Evolutionary conservation across 1,140 invertebrate genomes (phyloP), one percentile per base, ranked within the genome.

Genomic region (Epicauta chinensis): DNA sequence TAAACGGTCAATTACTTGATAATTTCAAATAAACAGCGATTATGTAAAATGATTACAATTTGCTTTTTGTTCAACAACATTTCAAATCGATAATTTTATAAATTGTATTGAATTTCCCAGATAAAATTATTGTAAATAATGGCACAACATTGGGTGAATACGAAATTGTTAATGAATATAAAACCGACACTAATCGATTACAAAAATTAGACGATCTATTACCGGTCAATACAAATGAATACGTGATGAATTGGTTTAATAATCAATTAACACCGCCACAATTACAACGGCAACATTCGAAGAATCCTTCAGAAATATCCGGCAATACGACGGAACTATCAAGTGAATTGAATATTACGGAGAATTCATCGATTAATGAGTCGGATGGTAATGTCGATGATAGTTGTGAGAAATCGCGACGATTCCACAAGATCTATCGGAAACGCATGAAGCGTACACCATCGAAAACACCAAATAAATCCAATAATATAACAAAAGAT

Each of bases 61-160:
- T 38, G 36, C 32, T 47, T 30, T 13, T 40, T 16, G 13, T 43
- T 29, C 17, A 39, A 43, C 38, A 44, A 60, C 41, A 51, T 34
- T 51, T n/a, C 17, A 2, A 23, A 23, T 5, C 23, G 23, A 23
- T 23, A 23, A 23, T 32, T n/a, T 48, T 48, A 48, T 47, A 12
- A 32, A 47, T 43, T 48, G 53, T 50, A 58, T 60, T 61, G 17
- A n/a, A n/a, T n/a, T 55, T 60, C 76, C 7, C 65, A 83, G 81
- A 83, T 59, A 81, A 79, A 68, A 69, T 83, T 56, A 52, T 82
- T 54, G 63, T 84, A 37, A 77, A 78, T 37, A 77, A 75, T 56
- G 78, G 80, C 16, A 65, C 74, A 48, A 49, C 77, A 52, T 59
- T 80, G 30, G 81, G 77, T 7, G 80, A 84, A 70, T 84, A 83